Evolutionary conservation across 2,888 invertebrate species (phyloP), one percentile per base, ranked within the genome.

Genomic region (Antheraea assamensis): DNA sequence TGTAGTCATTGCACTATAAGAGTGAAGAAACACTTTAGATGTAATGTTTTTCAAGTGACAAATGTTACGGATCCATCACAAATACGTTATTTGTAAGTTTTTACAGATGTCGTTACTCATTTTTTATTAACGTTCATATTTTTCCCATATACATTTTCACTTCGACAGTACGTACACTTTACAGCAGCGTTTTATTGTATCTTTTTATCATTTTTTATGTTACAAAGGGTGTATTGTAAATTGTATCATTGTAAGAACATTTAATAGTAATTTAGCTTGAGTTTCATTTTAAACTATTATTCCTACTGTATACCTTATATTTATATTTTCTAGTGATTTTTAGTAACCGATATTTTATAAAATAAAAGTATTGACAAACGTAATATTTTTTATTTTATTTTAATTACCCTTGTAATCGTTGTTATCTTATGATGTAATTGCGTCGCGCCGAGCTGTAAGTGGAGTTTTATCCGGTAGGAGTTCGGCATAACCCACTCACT

Each of bases 331-430:
- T 64, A 64, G 30, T 64, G 30, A 64, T 30, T 27, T 64, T 64
- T 17, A 64, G 61, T 58, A 58, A 64, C 30, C n/a, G n/a, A 64
- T 64, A 64, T 64, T 64, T 64, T 64, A 17, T 17, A 30, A 24
- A 64, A 64, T 64, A 64, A 64, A 42, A 64, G 2, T 30, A 30
- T 64, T 17, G 27, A 64, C 27, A 64, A 30, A 30, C 61, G 17
- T 64, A 30, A n/a, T 27, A 27, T 3, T 17, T 64, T 8, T 5
- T 64, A 30, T 64, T 15, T 64, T 10, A 30, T 64, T 64, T 64
- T 13, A 30, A 64, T 21, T 7, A 7, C 52, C 21, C 52, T 52
- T 52, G 52, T 21, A n/a, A 21, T 52, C 5, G 21, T n/a, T 21
- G 13, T 42, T 42, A 42, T 13, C 13, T 13, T 7, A 42, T 42